Evolutionary conservation across 2,113 vertebrate genomes (phyloP).

Genomic region (Heterochromis multidens): DNA sequence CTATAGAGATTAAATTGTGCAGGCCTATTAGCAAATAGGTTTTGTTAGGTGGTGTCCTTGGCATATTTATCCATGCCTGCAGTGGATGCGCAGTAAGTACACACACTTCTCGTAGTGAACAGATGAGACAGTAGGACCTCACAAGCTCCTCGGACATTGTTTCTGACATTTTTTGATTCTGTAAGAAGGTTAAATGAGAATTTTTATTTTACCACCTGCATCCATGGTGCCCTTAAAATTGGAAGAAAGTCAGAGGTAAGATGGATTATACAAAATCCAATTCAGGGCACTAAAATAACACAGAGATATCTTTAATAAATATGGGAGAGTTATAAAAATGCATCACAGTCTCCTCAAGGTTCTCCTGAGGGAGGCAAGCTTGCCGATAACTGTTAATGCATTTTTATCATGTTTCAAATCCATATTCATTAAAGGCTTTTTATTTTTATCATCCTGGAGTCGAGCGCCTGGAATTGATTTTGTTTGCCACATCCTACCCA

Average conservation of each 20-base stretch:
- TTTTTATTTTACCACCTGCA: not conserved
- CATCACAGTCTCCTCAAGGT: not conserved
- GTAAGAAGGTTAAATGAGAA: not conserved
- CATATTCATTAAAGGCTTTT: not conserved
- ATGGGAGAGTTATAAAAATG: not conserved
- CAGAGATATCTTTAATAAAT: not conserved
- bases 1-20: not conserved
- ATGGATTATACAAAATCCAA: not conserved
- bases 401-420: slow-evolving; percentile 10
- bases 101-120: not conserved
- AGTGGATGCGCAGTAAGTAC: not conserved
- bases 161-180: not conserved
- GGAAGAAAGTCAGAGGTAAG: not conserved
- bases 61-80: not conserved
- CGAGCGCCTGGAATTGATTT: slow-evolving; percentile 6
- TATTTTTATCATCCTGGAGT: not conserved
- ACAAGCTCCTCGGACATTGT: not conserved
- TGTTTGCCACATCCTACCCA: not conserved
- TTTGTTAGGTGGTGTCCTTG: not conserved
- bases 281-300: not conserved
- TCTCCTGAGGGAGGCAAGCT: not conserved
- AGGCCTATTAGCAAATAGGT: not conserved
- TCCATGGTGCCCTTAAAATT: not conserved
- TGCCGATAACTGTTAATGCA: not conserved
- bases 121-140: not conserved